Percentiles rank a stretch among this genome's conserved stretches.
Conservation (phyloP, 2,888 invertebrate species). For the Lasioglossum oenotherae region DNA sequence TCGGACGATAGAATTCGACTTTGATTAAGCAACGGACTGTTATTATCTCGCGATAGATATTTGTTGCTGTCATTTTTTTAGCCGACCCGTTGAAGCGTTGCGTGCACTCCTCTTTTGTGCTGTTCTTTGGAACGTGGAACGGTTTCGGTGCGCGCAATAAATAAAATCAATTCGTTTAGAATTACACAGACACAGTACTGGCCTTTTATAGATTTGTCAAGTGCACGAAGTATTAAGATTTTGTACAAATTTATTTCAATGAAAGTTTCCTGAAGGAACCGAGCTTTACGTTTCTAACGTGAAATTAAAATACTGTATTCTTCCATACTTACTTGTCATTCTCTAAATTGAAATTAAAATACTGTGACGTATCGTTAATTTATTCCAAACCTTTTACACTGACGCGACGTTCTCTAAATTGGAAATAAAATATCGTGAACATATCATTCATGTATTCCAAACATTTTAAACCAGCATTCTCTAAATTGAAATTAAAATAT, state of each 20-base stretch:
- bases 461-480: not conserved
- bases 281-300: not conserved
- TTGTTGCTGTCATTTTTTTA: not conserved
- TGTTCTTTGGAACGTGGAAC: not conserved
- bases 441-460: too few relatives aligned
- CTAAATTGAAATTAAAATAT: not conserved
- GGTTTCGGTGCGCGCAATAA: not conserved
- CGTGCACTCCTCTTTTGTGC: not conserved
- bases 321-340: not conserved
- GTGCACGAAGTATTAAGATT: not conserved
- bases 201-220: not conserved
- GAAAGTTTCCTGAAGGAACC: not conserved
- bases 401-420: not conserved
- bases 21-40: constrained; percentile 37
- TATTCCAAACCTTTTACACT: not conserved
- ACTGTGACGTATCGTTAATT: not conserved
- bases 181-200: not conserved
- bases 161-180: not conserved
- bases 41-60: constrained; percentile 29
- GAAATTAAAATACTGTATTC: not conserved
- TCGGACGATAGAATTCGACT: constrained; percentile 7
- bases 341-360: not conserved
- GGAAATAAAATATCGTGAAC: too few relatives aligned
- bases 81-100: not conserved
- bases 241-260: not conserved